These are phyloP conservation scores for Ischnura elegans DNA, from an alignment of 2,888 invertebrate genomes.

Conservation along the genomic window DNA sequence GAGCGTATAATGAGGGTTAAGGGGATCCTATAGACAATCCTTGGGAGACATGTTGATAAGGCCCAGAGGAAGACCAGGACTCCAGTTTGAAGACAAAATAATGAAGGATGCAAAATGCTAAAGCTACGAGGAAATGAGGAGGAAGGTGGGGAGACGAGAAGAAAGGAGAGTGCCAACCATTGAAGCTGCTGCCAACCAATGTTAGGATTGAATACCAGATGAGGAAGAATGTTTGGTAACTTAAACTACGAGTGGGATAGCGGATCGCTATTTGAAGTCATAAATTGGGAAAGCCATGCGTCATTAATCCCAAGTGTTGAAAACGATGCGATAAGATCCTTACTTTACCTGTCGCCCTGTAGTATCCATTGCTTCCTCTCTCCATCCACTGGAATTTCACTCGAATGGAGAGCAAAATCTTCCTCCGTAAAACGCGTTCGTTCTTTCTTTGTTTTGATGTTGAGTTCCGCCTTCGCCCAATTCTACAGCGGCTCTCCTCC, in stretches of 20 bases:
- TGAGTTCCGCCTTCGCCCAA: neutral
- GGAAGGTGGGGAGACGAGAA: no score
- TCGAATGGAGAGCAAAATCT: neutral
- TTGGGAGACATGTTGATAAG: no score
- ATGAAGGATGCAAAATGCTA: no score
- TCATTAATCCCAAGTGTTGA: slow-evolving; percentile 34
- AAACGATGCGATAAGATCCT: slow-evolving; percentile 28
- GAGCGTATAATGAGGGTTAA: no score
- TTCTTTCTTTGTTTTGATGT: neutral
- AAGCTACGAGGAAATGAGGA: no score
- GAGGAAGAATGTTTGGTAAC: no score
- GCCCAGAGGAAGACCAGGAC: no score
- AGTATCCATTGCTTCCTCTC: neutral
- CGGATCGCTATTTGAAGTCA: slow-evolving; percentile 30
- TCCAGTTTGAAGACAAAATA: no score
- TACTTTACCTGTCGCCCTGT: neutral
- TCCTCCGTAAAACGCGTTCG: neutral
- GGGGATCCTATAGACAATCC: no score
- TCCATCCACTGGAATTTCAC: neutral
- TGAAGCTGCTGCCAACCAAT: no score
- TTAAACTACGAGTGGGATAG: neutral
- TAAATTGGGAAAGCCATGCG: slow-evolving; percentile 38
- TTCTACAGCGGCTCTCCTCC: neutral
- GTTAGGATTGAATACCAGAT: no score
- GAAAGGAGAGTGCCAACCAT: no score